Conservation (phyloP, 2,888 invertebrate species). For the Troides oblongomaculatus region DNA sequence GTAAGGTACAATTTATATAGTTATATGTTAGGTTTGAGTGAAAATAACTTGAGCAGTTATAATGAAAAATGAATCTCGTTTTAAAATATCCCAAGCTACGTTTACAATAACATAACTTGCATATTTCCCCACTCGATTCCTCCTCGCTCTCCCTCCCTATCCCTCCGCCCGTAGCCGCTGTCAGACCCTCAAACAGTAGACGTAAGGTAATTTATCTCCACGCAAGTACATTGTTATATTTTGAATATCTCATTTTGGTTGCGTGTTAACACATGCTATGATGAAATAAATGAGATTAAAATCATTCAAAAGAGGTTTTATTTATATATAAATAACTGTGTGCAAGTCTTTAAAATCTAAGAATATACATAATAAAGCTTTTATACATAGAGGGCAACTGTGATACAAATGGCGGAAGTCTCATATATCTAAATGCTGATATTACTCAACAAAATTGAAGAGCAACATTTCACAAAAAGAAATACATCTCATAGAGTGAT, state of each 20-base stretch:
- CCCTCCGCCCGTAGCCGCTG: not conserved
- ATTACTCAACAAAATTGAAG: too few relatives aligned
- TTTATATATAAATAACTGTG: too few relatives aligned
- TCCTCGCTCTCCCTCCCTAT: not conserved
- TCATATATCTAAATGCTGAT: too few relatives aligned
- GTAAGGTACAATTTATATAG: too few relatives aligned
- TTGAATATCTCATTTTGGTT: not conserved
- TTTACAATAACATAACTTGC: not conserved
- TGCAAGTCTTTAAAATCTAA: too few relatives aligned
- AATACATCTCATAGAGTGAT: constrained; percentile 4
- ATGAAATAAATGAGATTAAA: too few relatives aligned
- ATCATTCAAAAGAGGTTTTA: too few relatives aligned
- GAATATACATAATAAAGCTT: too few relatives aligned
- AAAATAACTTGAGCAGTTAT: not conserved
- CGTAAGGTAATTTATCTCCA: constrained; percentile 1
- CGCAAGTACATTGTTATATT: constrained; percentile 2
- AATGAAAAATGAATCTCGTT: not conserved
- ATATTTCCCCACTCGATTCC: constrained; percentile 1
- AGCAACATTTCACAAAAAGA: not conserved
- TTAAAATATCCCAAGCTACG: not conserved
- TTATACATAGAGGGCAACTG: too few relatives aligned
- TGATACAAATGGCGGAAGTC: too few relatives aligned
- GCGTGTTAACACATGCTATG: not conserved
- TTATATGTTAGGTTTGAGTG: not conserved
- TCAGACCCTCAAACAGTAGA: constrained; percentile 3